Evolutionary conservation across 1,140 invertebrate genomes (phyloP).

Genomic region (Plutomurus gul): DNA sequence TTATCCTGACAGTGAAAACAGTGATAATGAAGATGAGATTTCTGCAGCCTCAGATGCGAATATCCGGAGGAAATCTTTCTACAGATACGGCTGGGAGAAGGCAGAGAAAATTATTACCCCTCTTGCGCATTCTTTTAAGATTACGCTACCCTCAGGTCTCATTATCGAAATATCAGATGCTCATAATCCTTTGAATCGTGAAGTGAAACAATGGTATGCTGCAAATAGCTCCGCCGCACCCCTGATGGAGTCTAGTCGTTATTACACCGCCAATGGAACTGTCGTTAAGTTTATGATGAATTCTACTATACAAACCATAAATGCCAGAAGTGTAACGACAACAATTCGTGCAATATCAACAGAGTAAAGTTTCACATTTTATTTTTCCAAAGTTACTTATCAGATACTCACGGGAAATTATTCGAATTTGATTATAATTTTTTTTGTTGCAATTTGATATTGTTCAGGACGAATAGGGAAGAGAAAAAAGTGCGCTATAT

Average conservation of each 20-base stretch:
- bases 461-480: too few relatives aligned
- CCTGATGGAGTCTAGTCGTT: constrained; percentile 1
- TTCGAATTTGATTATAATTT: too few relatives aligned
- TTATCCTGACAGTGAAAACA: constrained; percentile 42
- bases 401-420: not conserved
- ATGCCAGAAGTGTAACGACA: constrained; percentile 42
- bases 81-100: constrained; percentile 17
- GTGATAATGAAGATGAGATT: constrained; percentile 27
- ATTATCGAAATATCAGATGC: constrained; percentile 9
- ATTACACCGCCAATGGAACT: constrained; percentile 36
- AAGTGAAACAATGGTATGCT: constrained; percentile 39
- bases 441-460: too few relatives aligned
- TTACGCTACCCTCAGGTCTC: constrained; percentile 36
- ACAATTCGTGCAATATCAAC: constrained; percentile 32
- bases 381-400: too few relatives aligned
- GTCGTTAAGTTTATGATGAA: constrained; percentile 39
- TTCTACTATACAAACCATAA: constrained; percentile 38
- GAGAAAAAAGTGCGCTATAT: not conserved
- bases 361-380: not conserved
- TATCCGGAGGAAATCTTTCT: not conserved
- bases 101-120: constrained; percentile 24
- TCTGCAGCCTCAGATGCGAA: too few relatives aligned
- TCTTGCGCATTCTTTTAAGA: constrained; percentile 30
- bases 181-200: not conserved
- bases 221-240: constrained; percentile 22